Percentiles rank a stretch among this genome's conserved stretches.
Evolutionary conservation across 2,113 vertebrate species (phyloP).

Genomic region (Glareola pratincola): DNA sequence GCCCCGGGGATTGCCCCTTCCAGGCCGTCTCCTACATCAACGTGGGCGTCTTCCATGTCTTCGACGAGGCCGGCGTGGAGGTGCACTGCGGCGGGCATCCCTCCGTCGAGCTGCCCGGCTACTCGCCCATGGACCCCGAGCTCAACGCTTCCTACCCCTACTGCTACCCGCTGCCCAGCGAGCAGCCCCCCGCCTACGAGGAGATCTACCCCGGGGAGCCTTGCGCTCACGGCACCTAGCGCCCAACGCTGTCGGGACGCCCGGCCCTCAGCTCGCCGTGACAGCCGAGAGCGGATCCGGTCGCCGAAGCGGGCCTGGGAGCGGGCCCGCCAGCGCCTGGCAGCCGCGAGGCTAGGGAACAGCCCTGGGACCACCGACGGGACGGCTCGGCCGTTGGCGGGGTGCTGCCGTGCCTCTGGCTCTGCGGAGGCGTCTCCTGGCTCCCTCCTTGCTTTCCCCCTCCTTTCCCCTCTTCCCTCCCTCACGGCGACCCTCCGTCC

Average conservation of each 20-base stretch:
- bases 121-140: conserved; percentile 87
- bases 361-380: neutral
- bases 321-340: neutral
- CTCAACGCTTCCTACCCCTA: conserved; percentile 88
- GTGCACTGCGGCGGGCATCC: conserved; percentile 89
- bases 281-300: neutral
- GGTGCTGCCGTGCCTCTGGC: neutral
- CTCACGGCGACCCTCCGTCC: neutral
- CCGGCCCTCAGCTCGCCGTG: neutral
- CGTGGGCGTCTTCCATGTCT: conserved; percentile 82
- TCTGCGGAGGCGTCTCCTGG: neutral
- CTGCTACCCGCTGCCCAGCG: conserved; percentile 84
- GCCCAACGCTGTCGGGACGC: neutral
- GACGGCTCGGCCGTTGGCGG: neutral
- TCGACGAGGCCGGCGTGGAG: conserved; percentile 87
- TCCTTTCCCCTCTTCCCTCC: neutral
- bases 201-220: conserved; percentile 87
- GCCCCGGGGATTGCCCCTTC: conserved; percentile 74
- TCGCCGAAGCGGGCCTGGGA: neutral
- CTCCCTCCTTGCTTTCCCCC: neutral
- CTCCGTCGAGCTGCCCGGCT: conserved; percentile 91
- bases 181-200: conserved; percentile 87
- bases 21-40: conserved; percentile 93
- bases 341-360: neutral
- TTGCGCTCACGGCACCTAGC: conserved; percentile 18